These are phyloP conservation scores for Piprites chloris DNA, from an alignment of 2,113 vertebrate genomes.

Conservation along the genomic window DNA sequence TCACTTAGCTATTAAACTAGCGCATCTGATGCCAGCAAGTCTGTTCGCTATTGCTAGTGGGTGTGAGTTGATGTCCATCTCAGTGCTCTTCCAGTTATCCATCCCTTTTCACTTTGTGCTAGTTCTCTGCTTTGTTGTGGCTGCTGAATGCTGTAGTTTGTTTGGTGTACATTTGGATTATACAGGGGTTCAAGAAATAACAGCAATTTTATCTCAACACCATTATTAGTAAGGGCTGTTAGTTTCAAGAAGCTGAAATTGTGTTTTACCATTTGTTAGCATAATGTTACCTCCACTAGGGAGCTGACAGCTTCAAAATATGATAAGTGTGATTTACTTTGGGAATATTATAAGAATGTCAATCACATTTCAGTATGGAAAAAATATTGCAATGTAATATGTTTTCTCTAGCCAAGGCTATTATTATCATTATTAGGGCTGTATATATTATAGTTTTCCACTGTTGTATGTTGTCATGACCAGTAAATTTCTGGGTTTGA, in stretches of 20 bases:
- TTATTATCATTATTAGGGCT: neutral
- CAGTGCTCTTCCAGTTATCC: neutral
- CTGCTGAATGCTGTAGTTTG: constrained; percentile 7
- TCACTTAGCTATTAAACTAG: neutral
- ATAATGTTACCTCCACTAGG: neutral
- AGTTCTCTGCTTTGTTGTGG: neutral
- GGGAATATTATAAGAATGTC: neutral
- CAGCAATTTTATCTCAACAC: neutral
- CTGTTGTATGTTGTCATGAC: neutral
- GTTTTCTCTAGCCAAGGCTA: neutral
- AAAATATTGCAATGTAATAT: neutral
- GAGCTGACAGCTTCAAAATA: neutral
- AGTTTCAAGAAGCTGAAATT: neutral
- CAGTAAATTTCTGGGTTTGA: neutral
- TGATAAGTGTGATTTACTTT: neutral
- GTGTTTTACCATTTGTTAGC: neutral
- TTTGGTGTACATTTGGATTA: neutral
- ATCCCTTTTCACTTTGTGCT: neutral
- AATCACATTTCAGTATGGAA: neutral
- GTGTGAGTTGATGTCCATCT: neutral
- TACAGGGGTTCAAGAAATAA: neutral
- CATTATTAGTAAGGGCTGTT: neutral
- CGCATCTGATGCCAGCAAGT: neutral
- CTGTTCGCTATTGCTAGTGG: neutral
- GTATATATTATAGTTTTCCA: neutral